A percentile compares a stretch with the other conserved stretches of the same genome.
Conservation (phyloP, 1,140 invertebrate genomes). For the Hermatobates lingyangjiaoensis region DNA sequence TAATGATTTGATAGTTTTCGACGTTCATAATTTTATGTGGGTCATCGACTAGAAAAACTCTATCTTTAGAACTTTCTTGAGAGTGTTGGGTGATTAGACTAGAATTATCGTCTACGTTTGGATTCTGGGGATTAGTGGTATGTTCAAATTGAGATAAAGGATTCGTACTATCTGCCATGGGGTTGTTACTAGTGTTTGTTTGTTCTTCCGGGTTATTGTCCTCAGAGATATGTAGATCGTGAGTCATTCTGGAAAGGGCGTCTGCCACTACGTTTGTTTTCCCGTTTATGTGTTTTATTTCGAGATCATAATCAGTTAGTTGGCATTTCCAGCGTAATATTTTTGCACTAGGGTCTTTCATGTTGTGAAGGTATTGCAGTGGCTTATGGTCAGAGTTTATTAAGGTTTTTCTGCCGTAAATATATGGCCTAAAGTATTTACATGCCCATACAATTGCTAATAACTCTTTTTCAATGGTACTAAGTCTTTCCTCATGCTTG, state of each 20-base stretch:
- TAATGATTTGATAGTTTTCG: not conserved
- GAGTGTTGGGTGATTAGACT: not conserved
- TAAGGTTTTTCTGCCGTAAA: constrained; percentile 25
- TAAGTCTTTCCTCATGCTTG: constrained; percentile 18
- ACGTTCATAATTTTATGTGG: not conserved
- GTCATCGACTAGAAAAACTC: not conserved
- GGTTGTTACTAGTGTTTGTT: too few relatives aligned
- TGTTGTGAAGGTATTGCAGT: constrained; percentile 24
- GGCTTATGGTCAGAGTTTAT: constrained; percentile 31
- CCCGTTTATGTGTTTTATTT: constrained; percentile 15
- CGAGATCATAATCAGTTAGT: constrained; percentile 12
- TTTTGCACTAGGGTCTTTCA: constrained; percentile 19
- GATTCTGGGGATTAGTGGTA: too few relatives aligned
- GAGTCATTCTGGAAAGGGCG: constrained; percentile 6
- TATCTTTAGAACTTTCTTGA: not conserved
- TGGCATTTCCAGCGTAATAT: constrained; percentile 14
- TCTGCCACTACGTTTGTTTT: constrained; percentile 20
- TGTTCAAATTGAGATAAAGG: too few relatives aligned
- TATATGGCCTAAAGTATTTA: constrained; percentile 26
- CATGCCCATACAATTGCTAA: constrained; percentile 30
- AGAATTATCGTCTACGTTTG: not conserved
- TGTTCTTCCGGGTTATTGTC: too few relatives aligned
- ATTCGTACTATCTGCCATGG: too few relatives aligned
- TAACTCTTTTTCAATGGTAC: constrained; percentile 26
- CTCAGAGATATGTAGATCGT: not conserved